Conservation (phyloP, 2,113 vertebrate species). For the Edolisoma coerulescens region DNA sequence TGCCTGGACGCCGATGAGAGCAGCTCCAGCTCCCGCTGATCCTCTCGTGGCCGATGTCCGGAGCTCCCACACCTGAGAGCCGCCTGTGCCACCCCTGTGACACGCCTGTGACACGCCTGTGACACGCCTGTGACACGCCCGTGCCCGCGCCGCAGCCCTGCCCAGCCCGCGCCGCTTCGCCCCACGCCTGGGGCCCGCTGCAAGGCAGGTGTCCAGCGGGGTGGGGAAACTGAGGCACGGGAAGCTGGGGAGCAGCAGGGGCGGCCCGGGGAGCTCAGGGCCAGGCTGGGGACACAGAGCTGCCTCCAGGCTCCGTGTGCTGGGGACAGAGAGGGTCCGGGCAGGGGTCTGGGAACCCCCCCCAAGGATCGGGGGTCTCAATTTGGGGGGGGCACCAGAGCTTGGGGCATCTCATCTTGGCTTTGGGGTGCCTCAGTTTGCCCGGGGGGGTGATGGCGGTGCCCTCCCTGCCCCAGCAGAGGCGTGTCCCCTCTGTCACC, state of each 20-base stretch:
- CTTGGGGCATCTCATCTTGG: accelerated
- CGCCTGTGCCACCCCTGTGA: neutral
- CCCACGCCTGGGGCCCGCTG: neutral
- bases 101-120: neutral
- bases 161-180: neutral
- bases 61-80: neutral
- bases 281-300: neutral
- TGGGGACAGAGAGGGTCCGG: neutral
- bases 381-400: neutral
- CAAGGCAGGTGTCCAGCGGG: neutral
- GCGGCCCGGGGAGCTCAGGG: accelerated
- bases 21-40: neutral
- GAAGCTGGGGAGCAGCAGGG: accelerated
- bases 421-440: neutral
- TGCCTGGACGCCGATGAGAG: neutral
- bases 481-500: neutral
- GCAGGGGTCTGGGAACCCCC: neutral
- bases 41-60: neutral
- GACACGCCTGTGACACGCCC: neutral
- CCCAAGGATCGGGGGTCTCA: neutral
- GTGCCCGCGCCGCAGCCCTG: conserved; percentile 13
- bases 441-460: accelerated
- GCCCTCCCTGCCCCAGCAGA: neutral
- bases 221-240: neutral
- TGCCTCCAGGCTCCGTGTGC: accelerated